Conservation (phyloP, 2,888 invertebrate genomes). For the Lacanobia wlatinum region DNA sequence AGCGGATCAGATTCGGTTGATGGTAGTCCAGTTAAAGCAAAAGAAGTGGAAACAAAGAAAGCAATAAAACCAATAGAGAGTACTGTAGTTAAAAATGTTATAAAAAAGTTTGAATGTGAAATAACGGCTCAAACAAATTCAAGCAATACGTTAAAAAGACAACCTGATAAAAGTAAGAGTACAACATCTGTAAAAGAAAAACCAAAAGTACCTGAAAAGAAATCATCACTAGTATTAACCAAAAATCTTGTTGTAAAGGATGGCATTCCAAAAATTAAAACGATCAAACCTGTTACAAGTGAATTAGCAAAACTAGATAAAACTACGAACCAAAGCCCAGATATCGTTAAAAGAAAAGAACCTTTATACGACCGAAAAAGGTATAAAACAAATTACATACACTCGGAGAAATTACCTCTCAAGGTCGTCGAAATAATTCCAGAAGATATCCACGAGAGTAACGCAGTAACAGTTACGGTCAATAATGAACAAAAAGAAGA, state of each 20-base stretch:
- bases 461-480: slow-evolving; percentile 48
- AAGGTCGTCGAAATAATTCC: slow-evolving; percentile 88
- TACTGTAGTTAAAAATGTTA: slow-evolving; percentile 85
- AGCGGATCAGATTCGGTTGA: slow-evolving; percentile 86
- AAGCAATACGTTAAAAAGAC: slow-evolving; percentile 80
- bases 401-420: slow-evolving; percentile 84
- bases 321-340: slow-evolving; percentile 58
- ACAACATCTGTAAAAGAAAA: slow-evolving; percentile 84
- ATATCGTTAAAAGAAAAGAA: slow-evolving; percentile 79
- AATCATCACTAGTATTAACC: slow-evolving; percentile 88
- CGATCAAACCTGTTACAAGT: slow-evolving; percentile 78
- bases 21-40: slow-evolving; percentile 77
- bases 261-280: slow-evolving; percentile 89
- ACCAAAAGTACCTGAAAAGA: slow-evolving; percentile 92
- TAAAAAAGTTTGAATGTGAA: slow-evolving; percentile 89
- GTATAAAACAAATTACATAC: slow-evolving; percentile 87
- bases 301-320: slow-evolving; percentile 71
- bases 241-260: slow-evolving; percentile 89
- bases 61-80: slow-evolving; percentile 71
- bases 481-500: slow-evolving; percentile 53
- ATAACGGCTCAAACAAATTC: slow-evolving; percentile 82
- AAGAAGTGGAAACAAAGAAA: slow-evolving; percentile 66
- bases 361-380: slow-evolving; percentile 85
- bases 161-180: slow-evolving; percentile 80
- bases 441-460: slow-evolving; percentile 82